phyloP scores from a whole-genome alignment of 2,113 vertebrate genomes.

The Misgurnus anguillicaudatus region DNA sequence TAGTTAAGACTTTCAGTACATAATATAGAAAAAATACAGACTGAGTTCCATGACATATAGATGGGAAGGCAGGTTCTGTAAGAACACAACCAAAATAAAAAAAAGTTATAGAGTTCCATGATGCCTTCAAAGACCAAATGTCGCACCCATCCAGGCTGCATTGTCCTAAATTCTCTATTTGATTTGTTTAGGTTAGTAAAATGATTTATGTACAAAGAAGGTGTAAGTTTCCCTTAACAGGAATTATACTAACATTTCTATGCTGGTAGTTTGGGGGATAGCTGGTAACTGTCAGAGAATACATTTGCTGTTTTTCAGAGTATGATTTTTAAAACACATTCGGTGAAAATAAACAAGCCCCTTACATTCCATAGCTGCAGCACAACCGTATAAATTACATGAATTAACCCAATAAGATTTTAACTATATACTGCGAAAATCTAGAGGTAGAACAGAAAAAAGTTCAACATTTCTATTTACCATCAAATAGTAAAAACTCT shows the following conservation, averaged over 20 bases:
- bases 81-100: not conserved
- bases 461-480: slow-evolving; percentile 20
- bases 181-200: not conserved
- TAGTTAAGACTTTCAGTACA: slow-evolving; percentile 18
- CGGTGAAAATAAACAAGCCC: not conserved
- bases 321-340: not conserved
- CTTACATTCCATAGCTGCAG: not conserved
- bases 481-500: slow-evolving; percentile 4
- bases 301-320: not conserved
- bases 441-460: slow-evolving; percentile 48
- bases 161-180: not conserved
- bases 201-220: not conserved
- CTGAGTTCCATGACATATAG: not conserved
- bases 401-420: not conserved
- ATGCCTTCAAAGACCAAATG: not conserved
- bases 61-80: not conserved
- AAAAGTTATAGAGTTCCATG: not conserved
- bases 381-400: not conserved
- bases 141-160: not conserved
- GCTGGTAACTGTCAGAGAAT: slow-evolving; percentile 1
- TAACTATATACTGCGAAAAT: slow-evolving; percentile 17
- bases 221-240: not conserved
- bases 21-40: not conserved
- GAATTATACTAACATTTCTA: not conserved
- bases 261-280: slow-evolving; percentile 37